These are phyloP conservation scores for Frankliniella fusca DNA, from an alignment of 2,888 invertebrate species.

Conservation along the genomic window DNA sequence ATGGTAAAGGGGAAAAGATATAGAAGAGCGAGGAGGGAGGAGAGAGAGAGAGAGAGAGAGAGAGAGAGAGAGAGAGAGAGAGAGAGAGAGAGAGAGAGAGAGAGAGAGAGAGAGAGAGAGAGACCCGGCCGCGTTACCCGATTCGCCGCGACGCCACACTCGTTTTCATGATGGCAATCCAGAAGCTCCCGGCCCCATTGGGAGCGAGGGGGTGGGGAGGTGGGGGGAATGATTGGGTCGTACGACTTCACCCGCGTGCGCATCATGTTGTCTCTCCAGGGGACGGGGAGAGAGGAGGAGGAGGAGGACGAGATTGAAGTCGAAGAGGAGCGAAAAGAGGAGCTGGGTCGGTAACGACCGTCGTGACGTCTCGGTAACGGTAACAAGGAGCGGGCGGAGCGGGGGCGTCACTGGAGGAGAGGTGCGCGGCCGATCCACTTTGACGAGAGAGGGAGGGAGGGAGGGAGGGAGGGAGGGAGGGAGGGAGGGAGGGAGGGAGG, in stretches of 20 bases:
- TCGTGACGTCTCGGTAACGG: no score
- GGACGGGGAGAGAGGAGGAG: neutral
- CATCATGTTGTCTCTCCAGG: neutral
- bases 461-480: neutral
- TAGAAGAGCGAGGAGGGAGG: neutral
- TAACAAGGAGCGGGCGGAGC: no score
- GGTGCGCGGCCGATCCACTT: no score
- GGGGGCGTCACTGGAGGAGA: no score
- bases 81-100: neutral
- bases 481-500: neutral
- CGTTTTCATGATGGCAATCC: neutral
- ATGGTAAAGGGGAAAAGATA: no score
- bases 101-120: neutral
- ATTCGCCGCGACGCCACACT: neutral
- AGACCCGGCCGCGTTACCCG: neutral
- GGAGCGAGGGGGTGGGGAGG: neutral
- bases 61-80: neutral
- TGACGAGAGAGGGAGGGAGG: no score
- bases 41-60: neutral
- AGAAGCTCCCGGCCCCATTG: neutral
- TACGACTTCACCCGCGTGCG: neutral
- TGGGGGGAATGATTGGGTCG: neutral
- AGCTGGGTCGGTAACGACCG: no score
- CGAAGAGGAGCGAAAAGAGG: neutral
- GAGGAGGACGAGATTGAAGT: neutral